Evolutionary conservation across 2,797 vertebrate genomes (phyloP).

Genomic region (Macropus fuliginosus): DNA sequence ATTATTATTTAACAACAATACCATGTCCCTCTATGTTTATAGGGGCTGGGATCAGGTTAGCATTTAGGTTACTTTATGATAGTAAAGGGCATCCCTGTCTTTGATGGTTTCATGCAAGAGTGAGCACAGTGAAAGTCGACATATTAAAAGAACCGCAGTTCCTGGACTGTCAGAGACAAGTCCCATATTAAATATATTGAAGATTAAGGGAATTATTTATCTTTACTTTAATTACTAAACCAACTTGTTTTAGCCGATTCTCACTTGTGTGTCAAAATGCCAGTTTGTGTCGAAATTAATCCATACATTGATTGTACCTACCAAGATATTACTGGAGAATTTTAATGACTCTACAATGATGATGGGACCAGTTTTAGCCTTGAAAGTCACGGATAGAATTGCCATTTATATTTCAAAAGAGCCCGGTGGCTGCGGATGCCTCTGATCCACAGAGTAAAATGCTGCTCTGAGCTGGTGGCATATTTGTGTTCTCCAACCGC

Average conservation of each 20-base stretch:
- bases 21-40: background rate
- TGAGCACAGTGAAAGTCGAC: conserved; percentile 52
- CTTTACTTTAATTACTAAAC: conserved; percentile 75
- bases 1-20: conserved; percentile 56
- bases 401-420: conserved; percentile 71
- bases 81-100: conserved; percentile 46
- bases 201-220: conserved; percentile 68
- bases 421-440: background rate
- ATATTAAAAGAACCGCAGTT: conserved; percentile 54
- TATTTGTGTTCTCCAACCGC: background rate
- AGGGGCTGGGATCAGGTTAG: conserved; percentile 31
- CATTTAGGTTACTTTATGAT: conserved; percentile 53
- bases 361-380: conserved; percentile 29
- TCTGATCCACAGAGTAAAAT: conserved; percentile 44
- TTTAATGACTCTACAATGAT: conserved; percentile 52
- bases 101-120: conserved; percentile 61
- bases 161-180: conserved; percentile 35
- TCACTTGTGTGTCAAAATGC: conserved; percentile 51
- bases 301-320: conserved; percentile 9
- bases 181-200: conserved; percentile 43
- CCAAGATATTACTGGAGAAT: conserved; percentile 5
- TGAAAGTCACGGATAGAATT: conserved; percentile 46
- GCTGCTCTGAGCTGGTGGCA: background rate
- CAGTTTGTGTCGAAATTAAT: conserved; percentile 65
- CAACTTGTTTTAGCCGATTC: conserved; percentile 59